These are phyloP conservation scores for Anarhynchus alexandrinus DNA, from an alignment of 2,113 vertebrate species.

Conservation along the genomic window DNA sequence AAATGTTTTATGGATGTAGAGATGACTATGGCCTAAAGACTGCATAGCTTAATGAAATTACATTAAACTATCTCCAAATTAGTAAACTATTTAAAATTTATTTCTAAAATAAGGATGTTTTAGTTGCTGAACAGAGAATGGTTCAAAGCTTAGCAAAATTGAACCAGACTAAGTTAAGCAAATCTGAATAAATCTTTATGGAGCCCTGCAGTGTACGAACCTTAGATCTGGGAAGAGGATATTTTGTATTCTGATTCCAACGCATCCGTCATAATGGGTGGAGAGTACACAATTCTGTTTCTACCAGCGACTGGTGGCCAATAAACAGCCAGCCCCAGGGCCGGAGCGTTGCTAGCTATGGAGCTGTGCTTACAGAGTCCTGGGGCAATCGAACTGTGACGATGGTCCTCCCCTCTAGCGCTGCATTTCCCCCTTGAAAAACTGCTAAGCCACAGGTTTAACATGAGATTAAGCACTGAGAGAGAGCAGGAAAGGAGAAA, in stretches of 20 bases:
- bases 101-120: neutral
- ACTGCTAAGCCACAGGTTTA: neutral
- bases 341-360: neutral
- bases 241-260: neutral
- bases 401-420: neutral
- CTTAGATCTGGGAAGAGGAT: neutral
- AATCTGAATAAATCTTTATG: neutral
- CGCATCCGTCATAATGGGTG: neutral
- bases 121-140: neutral
- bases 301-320: neutral
- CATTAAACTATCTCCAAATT: neutral
- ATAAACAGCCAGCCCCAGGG: neutral
- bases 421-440: neutral
- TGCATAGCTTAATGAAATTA: neutral
- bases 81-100: neutral
- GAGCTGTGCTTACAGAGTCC: neutral
- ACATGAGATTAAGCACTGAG: neutral
- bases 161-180: neutral
- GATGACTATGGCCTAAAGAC: neutral
- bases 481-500: neutral
- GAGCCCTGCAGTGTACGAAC: neutral
- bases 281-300: neutral
- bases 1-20: neutral
- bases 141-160: neutral
- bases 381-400: neutral